Evolutionary conservation across 2,113 vertebrate genomes (phyloP).

Genomic region (Charina bottae): DNA sequence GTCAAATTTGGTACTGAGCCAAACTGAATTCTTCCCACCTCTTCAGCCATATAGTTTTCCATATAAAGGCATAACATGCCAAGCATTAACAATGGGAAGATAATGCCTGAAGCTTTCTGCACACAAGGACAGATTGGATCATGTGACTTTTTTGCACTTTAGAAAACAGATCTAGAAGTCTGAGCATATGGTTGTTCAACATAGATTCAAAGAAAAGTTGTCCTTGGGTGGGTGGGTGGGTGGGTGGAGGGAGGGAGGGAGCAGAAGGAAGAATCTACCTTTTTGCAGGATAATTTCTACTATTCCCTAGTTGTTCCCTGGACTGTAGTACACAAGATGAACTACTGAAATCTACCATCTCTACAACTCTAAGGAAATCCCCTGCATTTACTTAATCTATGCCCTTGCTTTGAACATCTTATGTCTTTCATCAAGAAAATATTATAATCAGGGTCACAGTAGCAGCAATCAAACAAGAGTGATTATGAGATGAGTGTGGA

Average conservation of each 20-base stretch:
- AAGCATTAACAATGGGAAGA: background rate
- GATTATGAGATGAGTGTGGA: constrained; percentile 46
- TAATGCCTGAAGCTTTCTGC: background rate
- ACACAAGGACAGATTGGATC: background rate
- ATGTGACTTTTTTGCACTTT: background rate
- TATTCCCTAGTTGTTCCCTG: background rate
- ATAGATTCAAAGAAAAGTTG: background rate
- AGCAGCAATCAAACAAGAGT: constrained; percentile 67
- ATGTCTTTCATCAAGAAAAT: constrained; percentile 59
- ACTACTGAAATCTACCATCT: background rate
- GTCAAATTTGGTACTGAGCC: background rate
- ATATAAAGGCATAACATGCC: background rate
- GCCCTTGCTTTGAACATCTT: constrained; percentile 29
- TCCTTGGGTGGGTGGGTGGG: background rate
- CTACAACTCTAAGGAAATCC: constrained; percentile 2
- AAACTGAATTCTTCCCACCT: background rate
- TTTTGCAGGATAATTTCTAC: background rate
- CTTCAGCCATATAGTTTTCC: background rate
- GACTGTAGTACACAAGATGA: background rate
- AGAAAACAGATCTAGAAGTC: background rate
- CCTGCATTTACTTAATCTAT: constrained; percentile 30
- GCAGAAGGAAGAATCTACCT: background rate
- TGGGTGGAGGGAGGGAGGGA: background rate
- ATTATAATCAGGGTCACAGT: constrained; percentile 56
- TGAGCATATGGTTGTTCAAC: background rate